Percentiles rank a stretch among this genome's conserved stretches.
These are phyloP conservation scores for Taenioides sp. DNA, from an alignment of 2,797 vertebrate genomes.

Conservation along the genomic window DNA sequence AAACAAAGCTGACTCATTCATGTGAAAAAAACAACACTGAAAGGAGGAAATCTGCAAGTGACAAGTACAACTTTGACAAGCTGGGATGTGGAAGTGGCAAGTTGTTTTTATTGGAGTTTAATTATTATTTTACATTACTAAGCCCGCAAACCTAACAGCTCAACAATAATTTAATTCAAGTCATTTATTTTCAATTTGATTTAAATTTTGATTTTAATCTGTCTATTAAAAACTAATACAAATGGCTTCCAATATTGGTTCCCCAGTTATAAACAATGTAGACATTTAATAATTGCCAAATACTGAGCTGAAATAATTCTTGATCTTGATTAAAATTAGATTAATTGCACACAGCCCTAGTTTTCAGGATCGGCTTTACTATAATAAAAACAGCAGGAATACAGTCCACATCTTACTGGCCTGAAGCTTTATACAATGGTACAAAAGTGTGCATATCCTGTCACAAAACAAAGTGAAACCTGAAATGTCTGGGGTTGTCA, in stretches of 20 bases:
- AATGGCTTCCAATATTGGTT: no score
- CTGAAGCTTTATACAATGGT: no score
- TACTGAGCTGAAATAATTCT: no score
- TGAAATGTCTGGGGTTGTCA: slow-evolving; percentile 24
- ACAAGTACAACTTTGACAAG: background rate
- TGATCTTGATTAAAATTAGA: no score
- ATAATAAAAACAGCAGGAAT: background rate
- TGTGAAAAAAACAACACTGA: background rate
- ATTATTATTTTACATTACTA: background rate
- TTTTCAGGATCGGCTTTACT: background rate
- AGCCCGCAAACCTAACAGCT: background rate
- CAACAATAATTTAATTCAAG: background rate
- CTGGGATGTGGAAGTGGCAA: background rate
- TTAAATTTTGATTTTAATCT: no score
- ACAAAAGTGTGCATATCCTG: background rate
- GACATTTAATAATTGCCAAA: no score
- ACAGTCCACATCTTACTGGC: no score
- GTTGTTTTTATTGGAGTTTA: no score
- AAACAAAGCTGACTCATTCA: slow-evolving; percentile 32
- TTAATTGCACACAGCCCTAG: no score
- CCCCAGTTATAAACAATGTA: no score
- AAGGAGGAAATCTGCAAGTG: slow-evolving; percentile 14
- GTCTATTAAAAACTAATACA: no score
- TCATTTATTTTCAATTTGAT: no score
- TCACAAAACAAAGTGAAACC: slow-evolving; percentile 20